phyloP scores from a whole-genome alignment of 2,113 vertebrate genomes.

The Paramormyrops kingsleyae region DNA sequence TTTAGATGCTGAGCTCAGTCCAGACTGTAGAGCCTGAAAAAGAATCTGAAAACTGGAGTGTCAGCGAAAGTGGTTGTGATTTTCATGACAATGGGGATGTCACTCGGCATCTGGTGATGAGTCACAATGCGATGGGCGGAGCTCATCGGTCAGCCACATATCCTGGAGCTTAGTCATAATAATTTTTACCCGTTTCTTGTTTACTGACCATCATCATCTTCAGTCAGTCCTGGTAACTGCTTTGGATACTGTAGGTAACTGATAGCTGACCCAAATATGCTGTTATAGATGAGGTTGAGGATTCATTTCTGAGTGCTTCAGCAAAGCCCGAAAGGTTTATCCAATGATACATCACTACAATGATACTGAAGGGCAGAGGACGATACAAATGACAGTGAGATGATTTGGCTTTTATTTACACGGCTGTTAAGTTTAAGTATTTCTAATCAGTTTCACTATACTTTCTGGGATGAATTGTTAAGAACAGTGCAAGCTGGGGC shows the following conservation, averaged over 20 bases:
- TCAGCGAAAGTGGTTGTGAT: not conserved
- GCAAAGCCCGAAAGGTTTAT: not conserved
- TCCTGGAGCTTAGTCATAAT: not conserved
- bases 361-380: not conserved
- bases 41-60: not conserved
- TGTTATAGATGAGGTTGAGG: not conserved
- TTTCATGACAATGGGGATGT: not conserved
- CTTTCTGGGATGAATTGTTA: not conserved
- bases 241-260: not conserved
- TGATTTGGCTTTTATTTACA: not conserved
- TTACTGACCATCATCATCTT: not conserved
- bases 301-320: not conserved
- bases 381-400: not conserved
- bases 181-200: not conserved
- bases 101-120: not conserved
- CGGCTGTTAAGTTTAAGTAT: not conserved
- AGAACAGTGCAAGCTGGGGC: not conserved
- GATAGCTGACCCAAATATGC: not conserved
- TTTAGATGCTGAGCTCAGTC: not conserved
- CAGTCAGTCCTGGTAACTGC: not conserved
- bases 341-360: not conserved
- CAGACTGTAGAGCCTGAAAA: not conserved
- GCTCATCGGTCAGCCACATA: not conserved
- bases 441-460: not conserved
- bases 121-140: not conserved